A percentile compares a stretch with the other conserved stretches of the same genome.
phyloP scores from a whole-genome alignment of 1,140 invertebrate genomes.

The Pseudomyrmex sp. region DNA sequence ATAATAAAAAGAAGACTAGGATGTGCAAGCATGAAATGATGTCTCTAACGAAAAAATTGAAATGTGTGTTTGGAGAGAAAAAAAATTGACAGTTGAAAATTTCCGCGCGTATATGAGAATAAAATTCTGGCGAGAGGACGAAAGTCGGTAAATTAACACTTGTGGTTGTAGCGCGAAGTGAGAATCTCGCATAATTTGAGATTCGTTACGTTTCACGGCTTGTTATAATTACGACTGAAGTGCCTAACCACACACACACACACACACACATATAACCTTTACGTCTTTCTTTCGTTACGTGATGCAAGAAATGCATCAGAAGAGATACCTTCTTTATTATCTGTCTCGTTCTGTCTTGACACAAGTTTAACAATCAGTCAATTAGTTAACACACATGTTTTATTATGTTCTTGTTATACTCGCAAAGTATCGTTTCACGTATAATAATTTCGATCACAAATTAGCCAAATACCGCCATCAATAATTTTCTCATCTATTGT shows the following conservation, averaged over 20 bases:
- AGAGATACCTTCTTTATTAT: background rate
- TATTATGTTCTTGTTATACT: background rate
- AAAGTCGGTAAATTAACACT: too few species aligned
- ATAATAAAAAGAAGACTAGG: background rate
- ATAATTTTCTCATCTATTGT: too few species aligned
- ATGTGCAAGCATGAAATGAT: background rate
- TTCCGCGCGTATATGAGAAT: background rate
- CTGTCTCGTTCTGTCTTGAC: background rate
- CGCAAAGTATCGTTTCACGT: background rate
- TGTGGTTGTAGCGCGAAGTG: slow-evolving; percentile 12
- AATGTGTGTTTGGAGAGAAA: slow-evolving; percentile 5
- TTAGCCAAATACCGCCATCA: too few species aligned
- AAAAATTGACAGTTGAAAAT: background rate
- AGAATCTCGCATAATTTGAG: slow-evolving; percentile 38
- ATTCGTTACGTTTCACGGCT: slow-evolving; percentile 44
- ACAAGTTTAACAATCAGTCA: background rate
- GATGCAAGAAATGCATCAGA: background rate
- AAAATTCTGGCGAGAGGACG: background rate
- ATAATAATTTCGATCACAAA: too few species aligned
- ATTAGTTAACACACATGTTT: background rate
- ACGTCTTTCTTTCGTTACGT: slow-evolving; percentile 5
- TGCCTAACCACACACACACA: background rate
- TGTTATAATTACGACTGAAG: slow-evolving; percentile 40
- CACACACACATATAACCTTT: background rate
- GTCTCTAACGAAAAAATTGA: background rate